Evolutionary conservation across 2,888 invertebrate genomes (phyloP), one percentile per base, ranked within the genome.

Genomic region (Philereme transversata): DNA sequence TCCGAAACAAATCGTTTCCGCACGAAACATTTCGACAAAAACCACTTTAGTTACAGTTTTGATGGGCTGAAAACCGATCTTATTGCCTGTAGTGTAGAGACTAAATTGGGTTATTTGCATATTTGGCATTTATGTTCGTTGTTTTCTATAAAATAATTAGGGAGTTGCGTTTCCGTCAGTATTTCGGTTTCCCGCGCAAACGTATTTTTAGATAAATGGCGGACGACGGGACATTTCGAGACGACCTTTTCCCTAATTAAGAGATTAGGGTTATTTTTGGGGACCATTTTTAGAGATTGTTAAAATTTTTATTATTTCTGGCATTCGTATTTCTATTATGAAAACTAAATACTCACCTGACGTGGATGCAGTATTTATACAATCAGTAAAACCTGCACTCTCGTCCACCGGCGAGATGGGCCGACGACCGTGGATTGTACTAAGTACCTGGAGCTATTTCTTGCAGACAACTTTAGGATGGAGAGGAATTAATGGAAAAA

Each of bases 1-100:
- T 82, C 82, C 85, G 85, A 87, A 88, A 90, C 88, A 86, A 89
- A 90, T 90, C 87, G 88, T 85, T 90, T 90, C 90, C 90, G 84
- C 72, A 79, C 79, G 63, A 67, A 63, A 57, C 52, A 43, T 48
- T 54, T 34, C 8, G 8, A 40, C 6, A 7, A 54, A 51, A 57
- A 65, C 62, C 64, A 51, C 53, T 43, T 62, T 60, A 43, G 33
- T 48, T 50, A 22, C 11, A n/a, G 9, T 40, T 22, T 44, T 0
- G 9, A 4, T 7, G 0, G 5, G 64, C 9, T 8, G 4, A 75
- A 70, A 62, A 54, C 67, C 9, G 6, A 47, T 63, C 60, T 60
- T 82, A 74, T 33, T 0, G 0, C 0, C 0, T 0, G n/a, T n/a
- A n/a, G n/a, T n/a, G n/a, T n/a, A 75, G 61, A 54, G 71, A 71